A percentile compares a stretch with the other conserved stretches of the same genome.
These are phyloP conservation scores for Cebus imitator DNA, from an alignment of 2,113 vertebrate genomes.

Conservation along the genomic window DNA sequence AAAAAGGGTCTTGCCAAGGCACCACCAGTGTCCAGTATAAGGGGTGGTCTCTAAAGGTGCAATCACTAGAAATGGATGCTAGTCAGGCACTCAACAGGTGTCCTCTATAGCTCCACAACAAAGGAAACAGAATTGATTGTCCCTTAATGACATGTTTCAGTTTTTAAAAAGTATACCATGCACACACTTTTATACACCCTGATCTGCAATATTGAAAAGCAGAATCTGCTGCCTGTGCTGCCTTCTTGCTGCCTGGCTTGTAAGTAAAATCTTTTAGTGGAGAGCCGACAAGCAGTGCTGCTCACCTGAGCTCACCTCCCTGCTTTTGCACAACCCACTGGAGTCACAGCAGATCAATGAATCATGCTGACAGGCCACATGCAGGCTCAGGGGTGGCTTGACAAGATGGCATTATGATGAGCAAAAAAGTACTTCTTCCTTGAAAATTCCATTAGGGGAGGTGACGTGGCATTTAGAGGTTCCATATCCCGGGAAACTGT, in stretches of 20 bases:
- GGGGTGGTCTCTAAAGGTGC: not conserved
- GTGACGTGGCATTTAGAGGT: not conserved
- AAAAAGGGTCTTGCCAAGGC: no score
- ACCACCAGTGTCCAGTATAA: not conserved
- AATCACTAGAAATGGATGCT: not conserved
- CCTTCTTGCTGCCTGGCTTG: not conserved
- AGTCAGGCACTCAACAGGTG: not conserved
- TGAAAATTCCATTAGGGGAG: not conserved
- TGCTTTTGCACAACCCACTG: fast-evolving
- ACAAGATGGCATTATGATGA: not conserved
- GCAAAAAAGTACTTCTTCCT: not conserved
- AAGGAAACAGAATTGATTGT: not conserved
- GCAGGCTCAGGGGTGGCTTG: not conserved
- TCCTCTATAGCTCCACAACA: not conserved
- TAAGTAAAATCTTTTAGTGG: fast-evolving
- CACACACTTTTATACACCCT: not conserved
- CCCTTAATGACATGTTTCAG: not conserved
- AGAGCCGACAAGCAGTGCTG: fast-evolving
- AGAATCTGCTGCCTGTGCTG: fast-evolving
- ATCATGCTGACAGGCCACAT: fast-evolving
- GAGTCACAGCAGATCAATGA: fast-evolving
- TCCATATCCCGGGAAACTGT: fast-evolving
- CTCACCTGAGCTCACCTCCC: conserved; percentile 12
- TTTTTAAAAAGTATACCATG: not conserved
- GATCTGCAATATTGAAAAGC: not conserved